Evolutionary conservation across 35 echinoderm and acorn worm species (phyloP).

Genomic region (Acanthaster planci): DNA sequence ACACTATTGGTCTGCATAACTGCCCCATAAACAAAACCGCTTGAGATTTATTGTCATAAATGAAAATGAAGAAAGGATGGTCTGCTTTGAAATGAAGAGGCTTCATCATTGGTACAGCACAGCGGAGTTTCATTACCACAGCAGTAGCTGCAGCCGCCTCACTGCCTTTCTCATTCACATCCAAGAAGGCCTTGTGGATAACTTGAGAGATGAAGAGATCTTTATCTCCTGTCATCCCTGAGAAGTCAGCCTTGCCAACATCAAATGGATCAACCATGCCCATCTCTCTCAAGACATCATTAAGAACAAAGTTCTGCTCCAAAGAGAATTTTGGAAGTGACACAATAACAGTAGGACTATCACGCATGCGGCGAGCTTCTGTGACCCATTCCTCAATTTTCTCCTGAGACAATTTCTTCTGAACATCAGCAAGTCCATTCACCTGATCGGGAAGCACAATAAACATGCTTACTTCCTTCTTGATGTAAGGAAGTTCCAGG

Average conservation of each 20-base stretch:
- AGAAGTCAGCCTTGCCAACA: constrained; percentile 53
- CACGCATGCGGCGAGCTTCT: not conserved
- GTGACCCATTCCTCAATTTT: constrained; percentile 32
- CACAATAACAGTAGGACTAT: constrained; percentile 41
- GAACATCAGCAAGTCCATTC: constrained; percentile 49
- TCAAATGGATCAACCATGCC: constrained; percentile 82
- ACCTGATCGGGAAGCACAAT: constrained; percentile 58
- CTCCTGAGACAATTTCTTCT: constrained; percentile 33
- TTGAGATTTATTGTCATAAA: constrained; percentile 56
- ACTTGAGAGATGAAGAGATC: constrained; percentile 72
- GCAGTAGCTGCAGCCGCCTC: constrained; percentile 80
- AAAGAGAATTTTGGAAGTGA: constrained; percentile 72
- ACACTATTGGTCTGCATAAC: not conserved
- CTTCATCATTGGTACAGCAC: not conserved
- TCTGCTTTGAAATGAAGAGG: constrained; percentile 60
- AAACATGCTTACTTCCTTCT: constrained; percentile 68
- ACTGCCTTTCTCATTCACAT: constrained; percentile 91
- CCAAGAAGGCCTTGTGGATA: constrained; percentile 87
- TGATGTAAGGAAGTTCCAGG: constrained; percentile 69
- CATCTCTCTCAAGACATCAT: constrained; percentile 53
- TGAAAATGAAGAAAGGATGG: constrained; percentile 87
- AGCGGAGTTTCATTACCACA: constrained; percentile 30
- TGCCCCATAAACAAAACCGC: constrained; percentile 74
- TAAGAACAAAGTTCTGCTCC: constrained; percentile 54
- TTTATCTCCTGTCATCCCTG: constrained; percentile 51